phyloP scores from a whole-genome alignment of 2,113 vertebrate genomes.

The Montifringilla adamsi region DNA sequence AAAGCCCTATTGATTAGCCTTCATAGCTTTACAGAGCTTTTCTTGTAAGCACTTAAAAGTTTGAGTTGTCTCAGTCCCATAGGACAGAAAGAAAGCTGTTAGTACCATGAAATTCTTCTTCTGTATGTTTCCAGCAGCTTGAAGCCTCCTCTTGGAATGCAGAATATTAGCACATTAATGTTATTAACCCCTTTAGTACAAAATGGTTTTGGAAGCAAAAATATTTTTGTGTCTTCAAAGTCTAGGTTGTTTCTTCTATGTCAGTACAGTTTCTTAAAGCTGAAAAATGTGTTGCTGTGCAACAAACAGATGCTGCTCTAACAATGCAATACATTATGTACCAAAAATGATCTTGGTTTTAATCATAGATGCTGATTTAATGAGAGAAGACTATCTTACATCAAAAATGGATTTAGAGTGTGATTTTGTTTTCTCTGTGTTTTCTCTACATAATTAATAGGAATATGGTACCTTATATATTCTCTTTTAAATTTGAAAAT shows the following conservation, averaged over 20 bases:
- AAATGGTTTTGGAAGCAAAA: conserved; percentile 62
- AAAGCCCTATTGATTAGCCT: conserved; percentile 66
- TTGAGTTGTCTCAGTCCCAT: conserved; percentile 51
- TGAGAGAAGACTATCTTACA: conserved; percentile 92
- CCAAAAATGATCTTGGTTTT: conserved; percentile 96
- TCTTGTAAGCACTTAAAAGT: conserved; percentile 63
- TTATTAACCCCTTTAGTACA: conserved; percentile 59
- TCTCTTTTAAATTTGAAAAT: conserved; percentile 57
- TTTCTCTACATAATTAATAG: conserved; percentile 93
- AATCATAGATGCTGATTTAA: conserved; percentile 97
- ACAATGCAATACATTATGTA: conserved; percentile 95
- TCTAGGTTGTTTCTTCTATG: conserved; percentile 83
- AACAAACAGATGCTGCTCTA: conserved; percentile 97
- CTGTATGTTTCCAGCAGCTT: conserved; percentile 47
- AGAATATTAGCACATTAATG: conserved; percentile 63
- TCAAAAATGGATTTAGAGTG: conserved; percentile 95
- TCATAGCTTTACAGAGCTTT: conserved; percentile 58
- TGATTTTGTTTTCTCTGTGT: conserved; percentile 86
- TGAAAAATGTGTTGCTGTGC: conserved; percentile 95
- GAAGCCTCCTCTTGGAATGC: conserved; percentile 43
- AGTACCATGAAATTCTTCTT: conserved; percentile 56
- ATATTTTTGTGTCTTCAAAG: conserved; percentile 57
- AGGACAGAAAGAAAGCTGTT: conserved; percentile 57
- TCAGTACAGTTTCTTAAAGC: conserved; percentile 91
- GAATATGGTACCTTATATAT: conserved; percentile 73